These are phyloP conservation scores for Chrysotoxum bicinctum DNA, from an alignment of 2,888 invertebrate genomes.

Conservation along the genomic window DNA sequence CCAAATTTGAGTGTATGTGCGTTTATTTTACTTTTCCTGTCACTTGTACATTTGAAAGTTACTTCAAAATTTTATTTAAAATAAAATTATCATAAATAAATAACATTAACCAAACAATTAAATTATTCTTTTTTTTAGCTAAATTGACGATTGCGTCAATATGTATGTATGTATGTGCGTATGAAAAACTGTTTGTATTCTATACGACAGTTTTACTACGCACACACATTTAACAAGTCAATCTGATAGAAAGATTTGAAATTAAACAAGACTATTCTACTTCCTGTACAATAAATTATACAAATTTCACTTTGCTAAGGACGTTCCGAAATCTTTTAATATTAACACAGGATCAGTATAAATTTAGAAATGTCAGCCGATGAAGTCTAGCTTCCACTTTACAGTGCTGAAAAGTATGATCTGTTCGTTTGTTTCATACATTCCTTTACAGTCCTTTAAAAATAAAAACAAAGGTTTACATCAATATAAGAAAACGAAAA, in stretches of 20 bases:
- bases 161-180: not conserved
- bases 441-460: too few relatives aligned
- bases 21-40: conserved; percentile 27
- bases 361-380: too few relatives aligned
- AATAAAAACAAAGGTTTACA: not conserved
- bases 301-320: not conserved
- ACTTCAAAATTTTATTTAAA: not conserved
- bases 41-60: not conserved
- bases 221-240: not conserved
- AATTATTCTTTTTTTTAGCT: not conserved
- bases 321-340: not conserved
- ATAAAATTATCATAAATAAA: not conserved
- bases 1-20: conserved; percentile 38
- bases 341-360: not conserved
- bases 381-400: not conserved
- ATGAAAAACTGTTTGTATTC: not conserved
- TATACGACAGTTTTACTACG: not conserved
- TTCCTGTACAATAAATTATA: not conserved
- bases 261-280: not conserved
- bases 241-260: not conserved
- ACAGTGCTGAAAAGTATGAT: not conserved
- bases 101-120: not conserved
- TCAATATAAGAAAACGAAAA: not conserved
- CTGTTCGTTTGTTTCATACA: not conserved
- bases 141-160: not conserved